These are phyloP conservation scores for Apamea sordens DNA, from an alignment of 2,888 invertebrate genomes.

Conservation along the genomic window DNA sequence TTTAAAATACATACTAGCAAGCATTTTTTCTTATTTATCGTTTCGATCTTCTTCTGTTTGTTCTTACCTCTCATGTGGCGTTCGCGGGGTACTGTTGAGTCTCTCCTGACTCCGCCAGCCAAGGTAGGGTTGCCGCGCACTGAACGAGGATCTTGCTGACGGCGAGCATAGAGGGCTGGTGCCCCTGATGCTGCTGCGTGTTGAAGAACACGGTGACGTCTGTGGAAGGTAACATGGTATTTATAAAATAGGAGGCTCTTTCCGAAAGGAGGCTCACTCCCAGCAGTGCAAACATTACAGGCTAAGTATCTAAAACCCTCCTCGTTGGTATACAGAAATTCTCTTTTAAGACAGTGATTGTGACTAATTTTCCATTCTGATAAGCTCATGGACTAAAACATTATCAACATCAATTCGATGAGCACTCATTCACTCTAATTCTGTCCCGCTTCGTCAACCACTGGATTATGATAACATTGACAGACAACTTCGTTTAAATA, in stretches of 20 bases:
- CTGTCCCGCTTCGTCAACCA: neutral
- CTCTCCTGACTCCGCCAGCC: constrained; percentile 97
- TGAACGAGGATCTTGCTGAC: constrained; percentile 93
- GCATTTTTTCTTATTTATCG: neutral
- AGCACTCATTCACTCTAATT: constrained; percentile 1
- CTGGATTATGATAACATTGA: constrained; percentile 28
- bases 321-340: neutral
- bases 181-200: constrained; percentile 93
- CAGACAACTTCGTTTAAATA: constrained; percentile 2
- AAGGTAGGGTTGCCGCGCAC: constrained; percentile 96
- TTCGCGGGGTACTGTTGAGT: constrained; percentile 94
- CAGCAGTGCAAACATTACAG: neutral
- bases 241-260: neutral
- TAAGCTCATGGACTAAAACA: neutral
- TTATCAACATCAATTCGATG: constrained; percentile 6
- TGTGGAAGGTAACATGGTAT: constrained; percentile 70
- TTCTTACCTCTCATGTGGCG: constrained; percentile 94
- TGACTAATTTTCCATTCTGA: neutral
- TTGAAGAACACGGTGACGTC: constrained; percentile 94
- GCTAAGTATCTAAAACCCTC: neutral
- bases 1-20: neutral
- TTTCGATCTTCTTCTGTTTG: neutral
- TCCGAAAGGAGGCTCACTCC: neutral
- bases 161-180: constrained; percentile 93
- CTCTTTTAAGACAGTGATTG: neutral